Evolutionary conservation across 2,113 vertebrate species (phyloP).

Genomic region (Pygoscelis adeliae): DNA sequence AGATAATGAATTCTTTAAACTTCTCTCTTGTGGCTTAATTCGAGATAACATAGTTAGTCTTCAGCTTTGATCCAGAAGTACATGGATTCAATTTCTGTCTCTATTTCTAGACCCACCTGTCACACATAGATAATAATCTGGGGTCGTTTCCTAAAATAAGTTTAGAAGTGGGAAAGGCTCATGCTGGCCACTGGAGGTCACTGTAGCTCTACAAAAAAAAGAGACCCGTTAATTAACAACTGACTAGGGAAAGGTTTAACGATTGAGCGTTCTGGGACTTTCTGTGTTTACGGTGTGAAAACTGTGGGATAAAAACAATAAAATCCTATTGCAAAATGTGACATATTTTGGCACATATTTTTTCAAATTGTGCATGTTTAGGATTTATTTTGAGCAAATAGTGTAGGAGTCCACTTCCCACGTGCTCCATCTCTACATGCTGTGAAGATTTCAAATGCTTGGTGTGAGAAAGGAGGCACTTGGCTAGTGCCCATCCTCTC

Average conservation of each 20-base stretch:
- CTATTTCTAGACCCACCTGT: conserved; percentile 17
- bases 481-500: background rate
- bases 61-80: background rate
- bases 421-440: background rate
- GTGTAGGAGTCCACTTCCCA: conserved; percentile 13
- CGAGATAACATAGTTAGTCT: background rate
- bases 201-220: conserved; percentile 9
- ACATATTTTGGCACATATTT: background rate
- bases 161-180: background rate
- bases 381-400: conserved; percentile 50
- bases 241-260: background rate
- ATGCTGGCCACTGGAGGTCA: conserved; percentile 58
- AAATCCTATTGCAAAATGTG: background rate
- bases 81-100: background rate
- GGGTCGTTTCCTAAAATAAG: background rate
- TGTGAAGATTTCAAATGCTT: background rate
- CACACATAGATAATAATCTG: background rate
- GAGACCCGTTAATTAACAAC: background rate
- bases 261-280: conserved; percentile 5
- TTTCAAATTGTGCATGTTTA: background rate
- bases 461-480: background rate
- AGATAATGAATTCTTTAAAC: background rate
- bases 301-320: conserved; percentile 15
- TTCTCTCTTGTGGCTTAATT: background rate
- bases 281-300: conserved; percentile 48